Evolutionary conservation across 2,888 invertebrate species (phyloP).

Genomic region (Pinctada fucata): DNA sequence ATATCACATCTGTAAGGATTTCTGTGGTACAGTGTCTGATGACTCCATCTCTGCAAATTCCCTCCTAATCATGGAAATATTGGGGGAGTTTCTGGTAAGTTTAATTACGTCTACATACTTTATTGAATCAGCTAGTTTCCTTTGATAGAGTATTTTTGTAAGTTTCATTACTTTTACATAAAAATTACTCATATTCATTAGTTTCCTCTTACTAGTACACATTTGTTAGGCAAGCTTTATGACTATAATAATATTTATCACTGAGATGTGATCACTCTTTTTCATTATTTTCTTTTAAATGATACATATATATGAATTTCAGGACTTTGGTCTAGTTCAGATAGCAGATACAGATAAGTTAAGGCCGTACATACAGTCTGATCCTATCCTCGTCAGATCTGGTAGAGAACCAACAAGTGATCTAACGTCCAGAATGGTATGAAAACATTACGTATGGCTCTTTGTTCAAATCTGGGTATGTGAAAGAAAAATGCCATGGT

Average conservation of each 20-base stretch:
- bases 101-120: not conserved
- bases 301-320: not conserved
- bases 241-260: too few species aligned
- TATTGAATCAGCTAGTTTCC: too few species aligned
- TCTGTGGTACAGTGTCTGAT: slow-evolving; percentile 73
- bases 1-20: slow-evolving; percentile 69
- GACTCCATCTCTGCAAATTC: slow-evolving; percentile 67
- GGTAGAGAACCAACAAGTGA: slow-evolving; percentile 59
- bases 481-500: too few species aligned
- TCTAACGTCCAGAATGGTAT: slow-evolving; percentile 65
- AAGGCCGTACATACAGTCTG: slow-evolving; percentile 69
- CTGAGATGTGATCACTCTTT: too few species aligned
- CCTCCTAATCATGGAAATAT: slow-evolving; percentile 65
- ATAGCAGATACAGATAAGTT: slow-evolving; percentile 68
- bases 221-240: too few species aligned
- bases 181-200: too few species aligned
- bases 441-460: slow-evolving; percentile 7
- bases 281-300: not conserved
- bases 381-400: slow-evolving; percentile 59
- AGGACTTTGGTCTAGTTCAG: slow-evolving; percentile 73
- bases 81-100: slow-evolving; percentile 68
- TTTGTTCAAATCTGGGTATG: too few species aligned
- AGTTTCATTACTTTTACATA: too few species aligned
- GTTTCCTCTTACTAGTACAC: too few species aligned
- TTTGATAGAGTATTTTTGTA: too few species aligned